Evolutionary conservation across 2,888 invertebrate species (phyloP).

Genomic region (Pantelozetes paolii): DNA sequence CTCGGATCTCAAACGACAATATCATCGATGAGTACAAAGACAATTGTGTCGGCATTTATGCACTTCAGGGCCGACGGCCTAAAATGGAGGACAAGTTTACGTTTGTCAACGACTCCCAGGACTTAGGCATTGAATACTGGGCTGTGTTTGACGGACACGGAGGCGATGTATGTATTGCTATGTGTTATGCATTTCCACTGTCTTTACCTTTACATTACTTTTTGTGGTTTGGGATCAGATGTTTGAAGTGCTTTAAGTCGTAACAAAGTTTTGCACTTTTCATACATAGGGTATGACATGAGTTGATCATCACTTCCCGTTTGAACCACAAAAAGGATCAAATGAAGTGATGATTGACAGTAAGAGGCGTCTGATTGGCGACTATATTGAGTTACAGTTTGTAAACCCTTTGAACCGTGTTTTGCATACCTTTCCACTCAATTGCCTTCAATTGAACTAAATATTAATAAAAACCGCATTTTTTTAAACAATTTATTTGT

Average conservation of each 20-base stretch:
- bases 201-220: no score
- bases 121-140: constrained; percentile 70
- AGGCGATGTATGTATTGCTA: constrained; percentile 64
- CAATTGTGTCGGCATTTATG: constrained; percentile 74
- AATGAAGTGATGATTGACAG: neutral
- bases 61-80: constrained; percentile 80
- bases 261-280: constrained; percentile 19
- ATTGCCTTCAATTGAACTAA: no score
- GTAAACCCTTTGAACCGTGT: neutral
- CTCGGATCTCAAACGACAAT: constrained; percentile 25
- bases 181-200: constrained; percentile 5
- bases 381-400: neutral
- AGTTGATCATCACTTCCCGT: constrained; percentile 16
- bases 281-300: constrained; percentile 6
- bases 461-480: no score
- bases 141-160: constrained; percentile 95
- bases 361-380: neutral
- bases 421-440: no score
- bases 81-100: constrained; percentile 94
- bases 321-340: constrained; percentile 21
- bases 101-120: constrained; percentile 54
- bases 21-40: constrained; percentile 69
- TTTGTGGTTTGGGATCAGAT: constrained; percentile 25
- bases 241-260: constrained; percentile 20
- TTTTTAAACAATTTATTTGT: no score